These are phyloP conservation scores for Sycobia sp. DNA, from an alignment of 1,140 invertebrate genomes.

Conservation along the genomic window DNA sequence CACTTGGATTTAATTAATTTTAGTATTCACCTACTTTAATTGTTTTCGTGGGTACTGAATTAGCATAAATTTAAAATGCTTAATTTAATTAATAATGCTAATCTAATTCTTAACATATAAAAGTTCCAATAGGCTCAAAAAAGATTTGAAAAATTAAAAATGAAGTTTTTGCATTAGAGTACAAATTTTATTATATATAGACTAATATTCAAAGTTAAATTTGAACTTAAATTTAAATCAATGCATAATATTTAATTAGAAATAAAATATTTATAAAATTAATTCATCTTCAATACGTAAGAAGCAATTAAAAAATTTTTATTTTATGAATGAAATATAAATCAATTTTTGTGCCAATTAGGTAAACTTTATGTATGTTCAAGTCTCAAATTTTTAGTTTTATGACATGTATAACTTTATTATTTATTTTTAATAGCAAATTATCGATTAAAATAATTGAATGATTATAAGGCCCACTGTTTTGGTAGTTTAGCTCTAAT, in stretches of 20 bases:
- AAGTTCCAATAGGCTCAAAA: conserved; percentile 15
- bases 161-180: no score
- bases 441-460: conserved; percentile 25
- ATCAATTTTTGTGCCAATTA: conserved; percentile 11
- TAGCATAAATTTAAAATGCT: conserved; percentile 21
- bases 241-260: no score
- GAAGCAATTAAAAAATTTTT: background rate
- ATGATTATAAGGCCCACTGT: conserved; percentile 28
- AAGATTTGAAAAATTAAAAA: background rate
- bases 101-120: background rate
- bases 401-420: conserved; percentile 1
- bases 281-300: background rate
- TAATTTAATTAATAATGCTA: conserved; percentile 4
- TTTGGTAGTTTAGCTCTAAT: conserved; percentile 43
- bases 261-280: background rate
- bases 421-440: conserved; percentile 17
- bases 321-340: no score
- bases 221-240: no score
- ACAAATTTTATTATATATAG: no score
- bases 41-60: conserved; percentile 16
- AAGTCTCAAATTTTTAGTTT: conserved; percentile 10
- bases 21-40: conserved; percentile 18
- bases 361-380: conserved; percentile 5
- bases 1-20: conserved; percentile 1
- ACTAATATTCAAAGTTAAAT: no score